Evolutionary conservation across 2,113 vertebrate genomes (phyloP), one percentile per base, ranked within the genome.

Genomic region (Campylomormyrus numenius): DNA sequence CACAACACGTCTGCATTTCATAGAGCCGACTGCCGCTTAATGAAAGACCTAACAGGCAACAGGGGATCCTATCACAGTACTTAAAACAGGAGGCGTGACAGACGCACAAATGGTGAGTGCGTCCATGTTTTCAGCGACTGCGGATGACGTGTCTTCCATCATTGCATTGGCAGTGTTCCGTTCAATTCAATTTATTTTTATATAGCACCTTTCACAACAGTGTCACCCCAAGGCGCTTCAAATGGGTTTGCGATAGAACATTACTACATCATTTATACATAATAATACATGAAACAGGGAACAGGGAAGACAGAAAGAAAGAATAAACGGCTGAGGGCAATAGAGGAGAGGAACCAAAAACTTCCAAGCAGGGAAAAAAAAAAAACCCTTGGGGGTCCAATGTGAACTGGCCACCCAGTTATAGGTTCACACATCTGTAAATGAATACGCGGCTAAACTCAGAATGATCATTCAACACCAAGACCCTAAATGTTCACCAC

Each of bases 1-100:
- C 86, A 53, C 89, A 62, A 53, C 21, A 53, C 27, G 77, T 53
- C 35, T n/a, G 35, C 35, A 48, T 58, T 85, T 89, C 89, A 58
- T 84, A 35, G 80, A 35, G 19, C 11, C 21, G 53, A 21, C 31
- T 83, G 50, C 39, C 31, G 13, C 42, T 85, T 52, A 84, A 56
- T 21, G 48, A 42, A 84, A 89, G 52, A 24, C 49, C 19, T 45
- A 84, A 49, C 35, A 24, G 21, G 53, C 49, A 89, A 58, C 70
- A 84, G 50, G 31, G 35, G 87, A 3, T 45, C 39, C 58, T 46
- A n/a, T 66, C 52, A 35, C 74, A 46, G 15, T 50, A 45, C 83
- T 85, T 84, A 49, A 52, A 85, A 62, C 39, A 56, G 21, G 52
- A n/a, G 77, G 52, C 15, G 13, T 45, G 15, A 87, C 31, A 35